These are phyloP conservation scores for Girardia tigrina DNA, from an alignment of 2,888 invertebrate species.

Conservation along the genomic window DNA sequence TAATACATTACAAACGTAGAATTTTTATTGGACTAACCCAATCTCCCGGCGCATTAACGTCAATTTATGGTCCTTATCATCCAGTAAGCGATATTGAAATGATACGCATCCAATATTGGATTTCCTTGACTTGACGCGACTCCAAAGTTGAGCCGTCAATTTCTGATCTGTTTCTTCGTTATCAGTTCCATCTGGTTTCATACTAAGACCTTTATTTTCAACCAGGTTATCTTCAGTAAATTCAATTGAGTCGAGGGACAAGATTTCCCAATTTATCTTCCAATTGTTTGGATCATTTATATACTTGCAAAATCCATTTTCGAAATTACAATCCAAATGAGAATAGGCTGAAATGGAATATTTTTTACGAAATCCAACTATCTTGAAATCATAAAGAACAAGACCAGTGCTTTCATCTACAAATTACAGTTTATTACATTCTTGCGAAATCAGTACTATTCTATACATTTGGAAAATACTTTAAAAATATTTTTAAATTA, in stretches of 20 bases:
- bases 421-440: too few species aligned
- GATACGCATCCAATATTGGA: neutral
- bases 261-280: neutral
- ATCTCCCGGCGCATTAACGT: constrained; percentile 5
- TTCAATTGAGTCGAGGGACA: neutral
- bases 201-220: neutral
- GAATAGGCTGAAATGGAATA: constrained; percentile 2
- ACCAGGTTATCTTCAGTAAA: neutral
- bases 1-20: too few species aligned
- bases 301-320: constrained; percentile 3
- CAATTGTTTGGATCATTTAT: constrained; percentile 10
- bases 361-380: too few species aligned
- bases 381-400: too few species aligned
- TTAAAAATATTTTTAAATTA: too few species aligned
- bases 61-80: neutral
- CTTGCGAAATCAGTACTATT: too few species aligned
- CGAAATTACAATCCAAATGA: constrained; percentile 20
- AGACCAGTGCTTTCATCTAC: too few species aligned
- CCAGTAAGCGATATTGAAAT: neutral
- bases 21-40: neutral
- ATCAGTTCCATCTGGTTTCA: neutral
- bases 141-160: neutral
- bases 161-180: constrained; percentile 3
- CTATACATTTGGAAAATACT: too few species aligned
- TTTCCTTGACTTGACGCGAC: neutral